Conservation (phyloP, 2,113 vertebrate genomes). For the Aegithalos caudatus region DNA sequence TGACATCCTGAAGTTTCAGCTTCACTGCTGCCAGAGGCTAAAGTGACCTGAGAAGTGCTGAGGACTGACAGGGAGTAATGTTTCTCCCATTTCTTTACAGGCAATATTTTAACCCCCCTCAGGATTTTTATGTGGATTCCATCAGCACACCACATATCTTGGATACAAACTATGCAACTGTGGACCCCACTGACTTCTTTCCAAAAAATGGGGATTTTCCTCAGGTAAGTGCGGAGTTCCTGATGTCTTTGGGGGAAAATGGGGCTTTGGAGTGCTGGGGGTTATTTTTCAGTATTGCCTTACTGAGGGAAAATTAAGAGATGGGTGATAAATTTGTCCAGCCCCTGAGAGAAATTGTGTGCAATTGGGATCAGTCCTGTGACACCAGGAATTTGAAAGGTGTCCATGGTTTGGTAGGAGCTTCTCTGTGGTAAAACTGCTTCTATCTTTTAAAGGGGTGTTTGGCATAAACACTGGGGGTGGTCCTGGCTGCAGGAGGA, state of each 20-base stretch:
- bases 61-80: neutral
- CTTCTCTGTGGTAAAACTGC: neutral
- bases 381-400: neutral
- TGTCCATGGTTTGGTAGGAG: neutral
- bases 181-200: conserved; percentile 56
- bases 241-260: neutral
- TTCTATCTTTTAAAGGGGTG: neutral
- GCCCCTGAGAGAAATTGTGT: neutral
- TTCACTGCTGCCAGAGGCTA: neutral
- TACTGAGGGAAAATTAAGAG: neutral
- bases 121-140: conserved; percentile 54
- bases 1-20: neutral
- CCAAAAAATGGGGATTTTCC: conserved; percentile 68
- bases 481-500: neutral
- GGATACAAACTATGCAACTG: conserved; percentile 60
- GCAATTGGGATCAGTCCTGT: neutral
- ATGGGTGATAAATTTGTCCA: neutral
- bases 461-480: neutral
- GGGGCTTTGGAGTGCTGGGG: neutral
- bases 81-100: conserved; percentile 46
- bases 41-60: neutral
- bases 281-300: neutral
- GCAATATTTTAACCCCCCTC: conserved; percentile 51
- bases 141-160: conserved; percentile 36
- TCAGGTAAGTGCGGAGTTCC: conserved; percentile 64